Conservation (phyloP, 2,888 invertebrate genomes). For the Eilema caniola region DNA sequence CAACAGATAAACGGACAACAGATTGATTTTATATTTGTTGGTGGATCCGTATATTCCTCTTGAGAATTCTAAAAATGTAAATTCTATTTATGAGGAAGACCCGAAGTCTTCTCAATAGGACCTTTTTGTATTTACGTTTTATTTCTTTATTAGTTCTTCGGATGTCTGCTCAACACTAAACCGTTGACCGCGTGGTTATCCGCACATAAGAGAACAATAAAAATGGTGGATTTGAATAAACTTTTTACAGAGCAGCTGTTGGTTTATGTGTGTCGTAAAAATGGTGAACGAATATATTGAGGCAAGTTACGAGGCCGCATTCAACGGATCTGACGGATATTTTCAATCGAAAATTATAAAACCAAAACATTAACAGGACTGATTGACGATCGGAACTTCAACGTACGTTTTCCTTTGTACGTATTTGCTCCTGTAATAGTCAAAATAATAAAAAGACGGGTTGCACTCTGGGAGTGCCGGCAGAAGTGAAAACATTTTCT, state of each 20-base stretch:
- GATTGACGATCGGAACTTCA: too few relatives aligned
- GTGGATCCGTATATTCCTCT: too few relatives aligned
- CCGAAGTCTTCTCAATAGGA: neutral
- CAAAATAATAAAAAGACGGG: too few relatives aligned
- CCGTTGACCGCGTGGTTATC: slow-evolving; percentile 20
- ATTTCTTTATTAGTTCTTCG: slow-evolving; percentile 12
- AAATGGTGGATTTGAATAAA: slow-evolving; percentile 53
- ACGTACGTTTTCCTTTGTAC: too few relatives aligned
- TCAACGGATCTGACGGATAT: slow-evolving; percentile 29
- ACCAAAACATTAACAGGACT: neutral
- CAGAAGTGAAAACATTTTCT: too few relatives aligned
- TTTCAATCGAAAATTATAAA: slow-evolving; percentile 18
- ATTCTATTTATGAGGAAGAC: neutral
- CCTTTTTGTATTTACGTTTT: slow-evolving; percentile 6
- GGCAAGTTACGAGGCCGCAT: slow-evolving; percentile 25
- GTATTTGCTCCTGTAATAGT: too few relatives aligned
- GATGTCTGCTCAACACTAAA: slow-evolving; percentile 11
- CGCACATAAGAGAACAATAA: slow-evolving; percentile 42
- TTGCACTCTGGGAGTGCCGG: too few relatives aligned
- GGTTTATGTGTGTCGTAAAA: slow-evolving; percentile 52
- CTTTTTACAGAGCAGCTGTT: slow-evolving; percentile 53
- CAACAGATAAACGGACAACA: too few relatives aligned
- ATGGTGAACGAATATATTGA: slow-evolving; percentile 31
- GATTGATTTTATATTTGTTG: too few relatives aligned
- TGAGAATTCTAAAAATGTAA: neutral